Conservation (phyloP, 2,113 vertebrate species). For the Pica pica region DNA sequence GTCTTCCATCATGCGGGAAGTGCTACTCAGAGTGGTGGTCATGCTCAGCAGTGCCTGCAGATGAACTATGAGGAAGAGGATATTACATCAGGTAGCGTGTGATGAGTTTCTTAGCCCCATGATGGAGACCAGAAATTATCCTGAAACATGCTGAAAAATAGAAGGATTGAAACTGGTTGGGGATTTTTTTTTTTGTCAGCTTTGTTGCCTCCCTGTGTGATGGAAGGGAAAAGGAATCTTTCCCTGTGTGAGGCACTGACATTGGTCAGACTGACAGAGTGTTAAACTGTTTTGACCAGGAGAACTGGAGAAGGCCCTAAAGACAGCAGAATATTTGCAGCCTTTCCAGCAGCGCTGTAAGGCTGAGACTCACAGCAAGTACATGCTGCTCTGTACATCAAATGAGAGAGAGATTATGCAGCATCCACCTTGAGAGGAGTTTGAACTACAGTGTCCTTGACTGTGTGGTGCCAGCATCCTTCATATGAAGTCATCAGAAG, state of each 20-base stretch:
- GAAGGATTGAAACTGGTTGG: neutral
- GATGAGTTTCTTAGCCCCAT: neutral
- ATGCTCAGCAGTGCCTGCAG: neutral
- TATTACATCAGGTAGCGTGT: neutral
- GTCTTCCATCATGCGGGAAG: neutral
- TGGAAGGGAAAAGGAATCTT: neutral
- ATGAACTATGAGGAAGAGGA: neutral
- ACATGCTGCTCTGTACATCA: neutral
- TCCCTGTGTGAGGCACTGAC: rapidly evolving
- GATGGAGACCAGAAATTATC: neutral
- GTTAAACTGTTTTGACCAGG: neutral
- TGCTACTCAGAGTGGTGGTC: neutral
- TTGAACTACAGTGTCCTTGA: neutral
- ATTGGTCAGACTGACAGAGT: neutral
- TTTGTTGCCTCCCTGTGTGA: neutral
- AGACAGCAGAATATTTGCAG: neutral
- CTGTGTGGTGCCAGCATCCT: constrained; percentile 9
- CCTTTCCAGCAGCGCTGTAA: neutral
- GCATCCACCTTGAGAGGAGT: neutral
- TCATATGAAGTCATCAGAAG: constrained; percentile 40
- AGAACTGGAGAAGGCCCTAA: neutral
- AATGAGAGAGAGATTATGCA: neutral
- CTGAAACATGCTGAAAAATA: neutral
- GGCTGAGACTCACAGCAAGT: neutral
- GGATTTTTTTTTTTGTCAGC: neutral